A percentile compares a stretch with the other conserved stretches of the same genome.
Conservation (phyloP, 2,797 vertebrate species). For the Dallia pectoralis region DNA sequence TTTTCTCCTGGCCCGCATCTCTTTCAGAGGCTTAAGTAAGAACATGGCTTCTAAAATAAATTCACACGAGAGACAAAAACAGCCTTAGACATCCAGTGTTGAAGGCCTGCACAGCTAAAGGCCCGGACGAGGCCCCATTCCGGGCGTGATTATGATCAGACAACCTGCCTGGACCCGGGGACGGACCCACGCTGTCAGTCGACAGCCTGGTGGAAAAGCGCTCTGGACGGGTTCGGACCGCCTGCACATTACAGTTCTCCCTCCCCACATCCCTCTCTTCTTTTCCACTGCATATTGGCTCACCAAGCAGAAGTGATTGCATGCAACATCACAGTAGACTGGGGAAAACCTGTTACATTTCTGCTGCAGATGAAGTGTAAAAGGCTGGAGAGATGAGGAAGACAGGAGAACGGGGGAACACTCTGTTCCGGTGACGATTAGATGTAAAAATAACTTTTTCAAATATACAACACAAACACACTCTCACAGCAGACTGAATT, state of each 20-base stretch:
- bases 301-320: slow-evolving; percentile 60
- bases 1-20: slow-evolving; percentile 76
- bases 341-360: slow-evolving; percentile 40
- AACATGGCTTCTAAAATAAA: slow-evolving; percentile 72
- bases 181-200: slow-evolving; percentile 19
- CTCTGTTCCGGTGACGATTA: slow-evolving; percentile 27
- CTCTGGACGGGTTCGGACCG: slow-evolving; percentile 26
- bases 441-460: slow-evolving; percentile 21
- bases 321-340: slow-evolving; percentile 55
- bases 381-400: slow-evolving; percentile 24
- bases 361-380: slow-evolving; percentile 14
- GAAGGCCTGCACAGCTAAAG: slow-evolving; percentile 14
- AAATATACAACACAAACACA: neutral
- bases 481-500: neutral
- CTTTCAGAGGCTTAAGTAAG: slow-evolving; percentile 75
- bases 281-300: slow-evolving; percentile 53
- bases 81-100: slow-evolving; percentile 45
- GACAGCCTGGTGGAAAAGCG: slow-evolving; percentile 17
- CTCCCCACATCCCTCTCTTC: slow-evolving; percentile 33
- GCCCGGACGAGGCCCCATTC: neutral
- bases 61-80: slow-evolving; percentile 36
- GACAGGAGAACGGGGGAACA: neutral
- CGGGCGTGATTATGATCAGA: neutral
- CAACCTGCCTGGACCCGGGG: slow-evolving; percentile 15
- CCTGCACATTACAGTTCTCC: slow-evolving; percentile 34